Evolutionary conservation across 53 echinoderm and acorn worm species (phyloP), one percentile per base, ranked within the genome.

Genomic region (Luidia sarsii): DNA sequence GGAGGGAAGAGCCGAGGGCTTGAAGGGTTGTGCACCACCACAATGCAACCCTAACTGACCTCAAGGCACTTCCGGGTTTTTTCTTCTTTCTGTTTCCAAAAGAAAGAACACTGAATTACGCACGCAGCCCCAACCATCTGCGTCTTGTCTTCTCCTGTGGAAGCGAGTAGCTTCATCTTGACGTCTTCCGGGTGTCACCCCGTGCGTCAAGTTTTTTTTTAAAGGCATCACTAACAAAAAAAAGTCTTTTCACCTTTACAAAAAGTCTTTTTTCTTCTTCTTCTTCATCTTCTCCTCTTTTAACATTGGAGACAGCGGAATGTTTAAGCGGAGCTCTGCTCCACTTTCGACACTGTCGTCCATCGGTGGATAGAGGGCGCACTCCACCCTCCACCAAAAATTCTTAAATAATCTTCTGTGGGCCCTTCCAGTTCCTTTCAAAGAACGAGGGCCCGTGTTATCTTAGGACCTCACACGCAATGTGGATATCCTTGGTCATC

Each of bases 401-500:
- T 77, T 60, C 60, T 61, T 60, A 60, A 31, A 65, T 32, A 45
- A 62, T 61, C 61, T 9, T n/a, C n/a, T n/a, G n/a, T n/a, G n/a
- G 61, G 61, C 49, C 25, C 77, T 72, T 45, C 46, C 16, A 77
- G 61, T 59, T 60, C 77, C 60, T 11, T 16, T 2, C n/a, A n/a
- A 45, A 31, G 77, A 61, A 77, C 61, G 77, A 77, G 77, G 31
- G 43, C 77, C 60, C 35, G 16, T 41, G 3, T 45, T 41, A 31
- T 57, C 13, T 7, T 51, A 61, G 77, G 77, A 60, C 30, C 61
- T 41, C 62, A 62, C 77, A 59, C 77, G 41, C 14, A 20, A 37
- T 28, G 77, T 60, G 77, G 77, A 60, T 45, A 59, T 77, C 77
- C 77, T 77, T 77, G 77, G 77, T 77, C 77, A 77, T 77, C 41